A percentile compares a stretch with the other conserved stretches of the same genome.
These are phyloP conservation scores for Trachymyrmex cornetzi DNA, from an alignment of 1,140 invertebrate species.

Conservation along the genomic window DNA sequence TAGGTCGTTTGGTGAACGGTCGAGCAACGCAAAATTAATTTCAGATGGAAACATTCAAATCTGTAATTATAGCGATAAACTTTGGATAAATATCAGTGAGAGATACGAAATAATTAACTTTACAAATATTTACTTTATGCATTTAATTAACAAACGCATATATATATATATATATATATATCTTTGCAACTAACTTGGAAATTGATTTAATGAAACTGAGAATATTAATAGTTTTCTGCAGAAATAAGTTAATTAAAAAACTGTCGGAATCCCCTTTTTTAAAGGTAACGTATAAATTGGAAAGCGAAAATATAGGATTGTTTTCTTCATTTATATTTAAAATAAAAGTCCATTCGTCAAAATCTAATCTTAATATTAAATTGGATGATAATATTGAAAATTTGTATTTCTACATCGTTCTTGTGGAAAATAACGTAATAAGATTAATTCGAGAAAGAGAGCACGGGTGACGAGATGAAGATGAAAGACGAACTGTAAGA, in stretches of 20 bases:
- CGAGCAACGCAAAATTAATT: slow-evolving; percentile 50
- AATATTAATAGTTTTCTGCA: slow-evolving; percentile 10
- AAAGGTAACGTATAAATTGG: not conserved
- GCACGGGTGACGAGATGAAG: slow-evolving; percentile 21
- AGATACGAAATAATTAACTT: slow-evolving; percentile 39
- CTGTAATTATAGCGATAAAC: slow-evolving; percentile 25
- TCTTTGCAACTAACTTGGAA: not conserved
- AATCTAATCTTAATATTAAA: slow-evolving; percentile 4
- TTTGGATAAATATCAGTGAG: slow-evolving; percentile 9
- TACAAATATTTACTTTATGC: slow-evolving; percentile 23
- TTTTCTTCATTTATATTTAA: not conserved
- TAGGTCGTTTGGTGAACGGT: not conserved
- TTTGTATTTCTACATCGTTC: slow-evolving; percentile 12
- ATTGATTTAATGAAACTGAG: not conserved
- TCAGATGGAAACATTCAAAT: slow-evolving; percentile 32
- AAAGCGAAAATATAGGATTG: not conserved
- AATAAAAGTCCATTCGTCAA: not conserved
- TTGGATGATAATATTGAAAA: slow-evolving; percentile 36
- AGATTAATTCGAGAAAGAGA: slow-evolving; percentile 44
- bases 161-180: not conserved
- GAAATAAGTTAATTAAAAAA: not conserved
- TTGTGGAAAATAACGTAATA: slow-evolving; percentile 40
- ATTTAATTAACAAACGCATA: slow-evolving; percentile 3
- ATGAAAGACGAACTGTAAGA: slow-evolving; percentile 60
- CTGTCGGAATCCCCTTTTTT: not conserved